phyloP scores from a whole-genome alignment of 1,140 invertebrate species.

The Tetramorium alpestre region DNA sequence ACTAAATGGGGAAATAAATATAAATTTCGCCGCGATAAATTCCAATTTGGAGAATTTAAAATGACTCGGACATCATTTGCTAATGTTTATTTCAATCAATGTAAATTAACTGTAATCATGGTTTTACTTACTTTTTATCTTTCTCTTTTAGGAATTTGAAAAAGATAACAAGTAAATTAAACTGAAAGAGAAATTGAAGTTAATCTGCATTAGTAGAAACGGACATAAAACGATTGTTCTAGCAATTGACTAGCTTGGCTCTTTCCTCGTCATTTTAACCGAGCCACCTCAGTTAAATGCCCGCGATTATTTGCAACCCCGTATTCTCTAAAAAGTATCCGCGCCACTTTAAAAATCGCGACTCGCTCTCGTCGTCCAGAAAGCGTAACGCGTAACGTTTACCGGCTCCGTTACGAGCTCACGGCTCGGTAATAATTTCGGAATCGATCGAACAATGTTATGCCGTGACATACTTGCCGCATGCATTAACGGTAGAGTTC shows the following conservation, averaged over 20 bases:
- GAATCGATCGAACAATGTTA: conserved; percentile 35
- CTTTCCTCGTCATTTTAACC: not conserved
- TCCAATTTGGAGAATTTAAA: not conserved
- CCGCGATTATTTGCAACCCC: not conserved
- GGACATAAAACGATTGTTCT: too few species aligned
- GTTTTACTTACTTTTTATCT: too few species aligned
- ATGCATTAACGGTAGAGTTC: conserved; percentile 45
- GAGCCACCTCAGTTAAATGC: not conserved
- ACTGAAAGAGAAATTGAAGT: too few species aligned
- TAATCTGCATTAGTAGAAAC: too few species aligned
- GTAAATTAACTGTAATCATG: too few species aligned
- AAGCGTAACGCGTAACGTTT: not conserved
- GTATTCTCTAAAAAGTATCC: not conserved
- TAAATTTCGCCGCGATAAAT: not conserved
- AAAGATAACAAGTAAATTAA: too few species aligned
- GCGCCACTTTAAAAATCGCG: not conserved
- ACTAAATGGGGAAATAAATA: not conserved
- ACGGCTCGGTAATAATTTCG: conserved; percentile 18
- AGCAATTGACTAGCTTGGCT: not conserved
- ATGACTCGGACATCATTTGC: too few species aligned
- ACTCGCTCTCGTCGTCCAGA: not conserved
- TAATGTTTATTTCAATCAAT: too few species aligned
- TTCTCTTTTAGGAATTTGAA: too few species aligned
- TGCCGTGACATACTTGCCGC: conserved; percentile 36
- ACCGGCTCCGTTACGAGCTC: not conserved